Evolutionary conservation across 2,888 invertebrate genomes (phyloP).

Genomic region (Drosophila engyochracea): DNA sequence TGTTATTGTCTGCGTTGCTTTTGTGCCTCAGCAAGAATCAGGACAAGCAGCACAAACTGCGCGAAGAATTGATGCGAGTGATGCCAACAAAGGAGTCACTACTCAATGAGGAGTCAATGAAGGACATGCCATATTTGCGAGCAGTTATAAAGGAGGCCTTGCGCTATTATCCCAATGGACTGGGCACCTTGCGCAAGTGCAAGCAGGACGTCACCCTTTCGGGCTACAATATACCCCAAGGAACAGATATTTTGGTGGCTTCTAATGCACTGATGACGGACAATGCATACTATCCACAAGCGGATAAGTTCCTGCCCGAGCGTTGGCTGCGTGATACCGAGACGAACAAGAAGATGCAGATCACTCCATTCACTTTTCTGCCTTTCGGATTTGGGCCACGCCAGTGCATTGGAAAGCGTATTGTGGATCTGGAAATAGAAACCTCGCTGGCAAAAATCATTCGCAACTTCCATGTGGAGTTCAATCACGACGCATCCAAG

Average conservation of each 20-base stretch:
- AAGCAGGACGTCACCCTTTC: constrained; percentile 87
- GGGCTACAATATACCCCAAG: constrained; percentile 88
- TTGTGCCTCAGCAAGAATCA: constrained; percentile 88
- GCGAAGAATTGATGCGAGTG: constrained; percentile 86
- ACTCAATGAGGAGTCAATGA: constrained; percentile 85
- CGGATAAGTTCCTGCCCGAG: constrained; percentile 89
- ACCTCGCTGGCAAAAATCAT: constrained; percentile 85
- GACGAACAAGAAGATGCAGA: constrained; percentile 44
- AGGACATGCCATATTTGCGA: constrained; percentile 87
- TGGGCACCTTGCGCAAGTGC: constrained; percentile 87
- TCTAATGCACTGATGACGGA: constrained; percentile 87
- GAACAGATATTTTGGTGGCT: constrained; percentile 89
- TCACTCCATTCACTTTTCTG: constrained; percentile 87
- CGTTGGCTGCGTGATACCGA: constrained; percentile 87
- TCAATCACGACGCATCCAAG: constrained; percentile 69
- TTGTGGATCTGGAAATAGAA: constrained; percentile 90
- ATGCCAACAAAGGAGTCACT: constrained; percentile 84
- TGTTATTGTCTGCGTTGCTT: constrained; percentile 85
- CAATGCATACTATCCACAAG: constrained; percentile 87
- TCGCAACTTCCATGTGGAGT: constrained; percentile 77
- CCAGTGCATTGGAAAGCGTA: constrained; percentile 89
- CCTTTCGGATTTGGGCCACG: constrained; percentile 90
- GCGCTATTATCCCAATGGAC: constrained; percentile 88
- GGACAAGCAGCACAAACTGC: constrained; percentile 88
- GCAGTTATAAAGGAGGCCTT: constrained; percentile 91